These are phyloP conservation scores for Cataglyphis altisquamis DNA, from an alignment of 2,888 invertebrate genomes.

Conservation along the genomic window DNA sequence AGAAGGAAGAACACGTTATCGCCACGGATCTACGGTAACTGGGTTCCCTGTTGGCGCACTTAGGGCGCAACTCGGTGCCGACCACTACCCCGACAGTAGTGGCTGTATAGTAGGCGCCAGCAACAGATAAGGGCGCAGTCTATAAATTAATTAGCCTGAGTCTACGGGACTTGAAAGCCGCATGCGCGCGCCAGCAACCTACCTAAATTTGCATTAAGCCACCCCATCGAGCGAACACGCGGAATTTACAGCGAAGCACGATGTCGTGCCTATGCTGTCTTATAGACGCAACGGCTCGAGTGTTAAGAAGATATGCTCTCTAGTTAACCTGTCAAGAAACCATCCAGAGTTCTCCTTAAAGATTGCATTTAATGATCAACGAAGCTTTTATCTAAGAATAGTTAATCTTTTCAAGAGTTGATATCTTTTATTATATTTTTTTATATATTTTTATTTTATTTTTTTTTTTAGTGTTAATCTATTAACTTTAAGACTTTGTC, in stretches of 20 bases:
- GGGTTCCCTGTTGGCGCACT: constrained; percentile 64
- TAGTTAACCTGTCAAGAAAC: constrained; percentile 22
- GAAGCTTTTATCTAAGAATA: not conserved
- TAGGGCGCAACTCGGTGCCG: constrained; percentile 59
- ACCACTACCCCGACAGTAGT: constrained; percentile 46
- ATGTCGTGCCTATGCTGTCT: constrained; percentile 37
- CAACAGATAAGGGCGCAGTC: constrained; percentile 81
- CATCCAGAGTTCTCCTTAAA: not conserved
- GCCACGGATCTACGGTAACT: constrained; percentile 56
- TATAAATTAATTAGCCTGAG: constrained; percentile 85
- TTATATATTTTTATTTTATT: not conserved
- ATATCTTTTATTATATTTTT: not conserved
- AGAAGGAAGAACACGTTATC: constrained; percentile 54
- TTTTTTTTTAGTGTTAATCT: not conserved
- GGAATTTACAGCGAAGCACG: constrained; percentile 76
- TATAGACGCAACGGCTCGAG: constrained; percentile 14
- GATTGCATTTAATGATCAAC: not conserved
- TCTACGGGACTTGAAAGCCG: constrained; percentile 82
- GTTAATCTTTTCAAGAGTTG: not conserved
- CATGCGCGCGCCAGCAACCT: constrained; percentile 70
- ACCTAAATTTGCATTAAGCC: constrained; percentile 84
- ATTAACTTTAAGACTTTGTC: not conserved
- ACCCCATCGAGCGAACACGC: constrained; percentile 70
- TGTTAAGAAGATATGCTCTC: constrained; percentile 33
- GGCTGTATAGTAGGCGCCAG: constrained; percentile 64